These are phyloP conservation scores for Drosophila rubida DNA, from an alignment of 2,888 invertebrate species.

Conservation along the genomic window DNA sequence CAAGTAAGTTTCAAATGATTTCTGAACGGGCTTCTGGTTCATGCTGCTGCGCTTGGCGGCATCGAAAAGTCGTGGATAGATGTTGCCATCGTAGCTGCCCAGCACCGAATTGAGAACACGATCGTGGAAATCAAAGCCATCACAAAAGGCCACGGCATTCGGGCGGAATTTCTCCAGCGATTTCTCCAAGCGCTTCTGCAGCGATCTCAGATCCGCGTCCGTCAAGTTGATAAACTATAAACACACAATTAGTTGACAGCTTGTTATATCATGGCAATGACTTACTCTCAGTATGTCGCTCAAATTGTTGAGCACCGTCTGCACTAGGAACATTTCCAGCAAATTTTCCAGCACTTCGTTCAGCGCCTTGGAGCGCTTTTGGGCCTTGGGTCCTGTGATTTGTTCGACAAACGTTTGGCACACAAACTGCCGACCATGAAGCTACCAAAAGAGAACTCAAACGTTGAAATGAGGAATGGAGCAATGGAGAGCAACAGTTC, in stretches of 20 bases:
- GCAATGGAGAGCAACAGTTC: background rate
- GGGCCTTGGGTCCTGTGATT: conserved; percentile 85
- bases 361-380: conserved; percentile 87
- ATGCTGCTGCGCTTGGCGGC: conserved; percentile 93
- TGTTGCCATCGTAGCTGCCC: conserved; percentile 93
- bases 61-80: conserved; percentile 92
- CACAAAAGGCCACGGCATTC: conserved; percentile 95
- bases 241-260: background rate
- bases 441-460: conserved; percentile 84
- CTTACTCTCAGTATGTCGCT: conserved; percentile 92
- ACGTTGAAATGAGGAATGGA: background rate
- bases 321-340: conserved; percentile 91
- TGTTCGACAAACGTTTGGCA: conserved; percentile 88
- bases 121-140: conserved; percentile 94
- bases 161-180: conserved; percentile 90
- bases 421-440: conserved; percentile 93
- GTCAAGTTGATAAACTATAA: conserved; percentile 71
- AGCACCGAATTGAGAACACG: conserved; percentile 91
- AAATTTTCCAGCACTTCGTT: conserved; percentile 89
- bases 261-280: background rate
- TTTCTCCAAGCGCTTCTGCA: conserved; percentile 90
- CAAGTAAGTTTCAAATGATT: conserved; percentile 88
- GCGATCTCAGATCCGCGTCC: conserved; percentile 75
- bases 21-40: conserved; percentile 92
- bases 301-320: conserved; percentile 90